Evolutionary conservation across 2,888 invertebrate genomes (phyloP), one percentile per base, ranked within the genome.

Genomic region (Campoplex capitator): DNA sequence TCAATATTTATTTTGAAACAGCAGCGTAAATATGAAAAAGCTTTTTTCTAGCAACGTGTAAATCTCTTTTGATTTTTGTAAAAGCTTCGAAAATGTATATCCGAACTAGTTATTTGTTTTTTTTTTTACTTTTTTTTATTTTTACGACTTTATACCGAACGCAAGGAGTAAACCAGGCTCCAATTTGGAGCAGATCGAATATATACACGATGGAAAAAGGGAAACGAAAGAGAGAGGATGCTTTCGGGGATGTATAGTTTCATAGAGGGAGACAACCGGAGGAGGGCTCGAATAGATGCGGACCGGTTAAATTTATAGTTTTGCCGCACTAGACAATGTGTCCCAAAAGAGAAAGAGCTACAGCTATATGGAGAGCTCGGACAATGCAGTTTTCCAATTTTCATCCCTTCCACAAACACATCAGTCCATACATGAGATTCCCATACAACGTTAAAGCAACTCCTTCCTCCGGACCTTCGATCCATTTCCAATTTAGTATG

Each of bases 311-410:
- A 89, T 90, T 90, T 90, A 90, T 90, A 76, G 89, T 88, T 88
- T 73, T 83, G 75, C 86, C 81, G 85, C 70, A 58, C 82, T 83
- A 58, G 79, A 84, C 86, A 85, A 87, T 88, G 86, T 86, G 87
- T 88, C 86, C 88, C 89, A 83, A 86, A 88, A 88, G 88, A 84
- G 88, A 83, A 78, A 32, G 73, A 38, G 16, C 13, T 68, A 77
- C 90, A 85, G 73, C 80, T 70, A 42, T 84, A 23, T 54, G 62
- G 79, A 88, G 78, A 89, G 85, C 90, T 87, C 88, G 91, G 90
- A 92, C 91, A 91, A 91, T 91, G 91, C 90, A 92, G 90, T 92
- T 92, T 92, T 92, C 91, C 92, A 92, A 92, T 92, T 92, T 92
- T 91, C 92, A 90, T 76, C 89, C 87, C 83, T 76, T 83, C 35